Evolutionary conservation across 2,888 invertebrate species (phyloP).

Genomic region (Druceiella hillmani): DNA sequence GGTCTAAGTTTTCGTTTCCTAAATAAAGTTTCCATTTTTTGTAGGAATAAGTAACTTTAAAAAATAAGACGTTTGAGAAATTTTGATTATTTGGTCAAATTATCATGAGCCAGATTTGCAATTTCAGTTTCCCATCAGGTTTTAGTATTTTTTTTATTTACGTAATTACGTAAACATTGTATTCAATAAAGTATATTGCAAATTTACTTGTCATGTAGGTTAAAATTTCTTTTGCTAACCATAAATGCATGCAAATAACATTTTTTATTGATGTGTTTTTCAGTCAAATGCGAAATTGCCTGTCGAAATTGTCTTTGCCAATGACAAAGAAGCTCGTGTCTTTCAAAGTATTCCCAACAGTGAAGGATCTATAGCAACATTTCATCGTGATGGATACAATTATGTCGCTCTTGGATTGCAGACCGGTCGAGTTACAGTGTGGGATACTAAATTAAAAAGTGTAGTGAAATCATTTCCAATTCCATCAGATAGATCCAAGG

Average conservation of each 20-base stretch:
- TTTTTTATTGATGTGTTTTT: slow-evolving; percentile 22
- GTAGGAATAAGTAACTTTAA: too few species aligned
- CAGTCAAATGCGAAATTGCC: slow-evolving; percentile 45
- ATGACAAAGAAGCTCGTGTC: slow-evolving; percentile 40
- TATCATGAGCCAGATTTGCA: too few species aligned
- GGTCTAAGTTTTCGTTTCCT: too few species aligned
- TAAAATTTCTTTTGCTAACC: neutral
- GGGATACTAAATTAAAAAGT: slow-evolving; percentile 46
- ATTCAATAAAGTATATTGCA: too few species aligned
- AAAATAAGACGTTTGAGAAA: too few species aligned
- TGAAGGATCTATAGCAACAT: slow-evolving; percentile 45
- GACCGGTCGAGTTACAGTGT: slow-evolving; percentile 45
- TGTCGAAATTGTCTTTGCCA: slow-evolving; percentile 41
- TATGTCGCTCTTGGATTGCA: slow-evolving; percentile 44
- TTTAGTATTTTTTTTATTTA: too few species aligned
- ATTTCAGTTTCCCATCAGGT: too few species aligned
- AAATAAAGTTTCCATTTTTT: too few species aligned
- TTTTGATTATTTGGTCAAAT: too few species aligned
- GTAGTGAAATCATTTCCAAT: slow-evolving; percentile 44
- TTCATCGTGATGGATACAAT: slow-evolving; percentile 44
- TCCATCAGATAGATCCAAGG: slow-evolving; percentile 36
- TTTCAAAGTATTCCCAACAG: slow-evolving; percentile 44
- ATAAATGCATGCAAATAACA: neutral
- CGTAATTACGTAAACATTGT: too few species aligned
- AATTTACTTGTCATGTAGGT: too few species aligned